A percentile compares a stretch with the other conserved stretches of the same genome.
phyloP scores from a whole-genome alignment of 1,140 invertebrate species.

The Chrysopa pallens region DNA sequence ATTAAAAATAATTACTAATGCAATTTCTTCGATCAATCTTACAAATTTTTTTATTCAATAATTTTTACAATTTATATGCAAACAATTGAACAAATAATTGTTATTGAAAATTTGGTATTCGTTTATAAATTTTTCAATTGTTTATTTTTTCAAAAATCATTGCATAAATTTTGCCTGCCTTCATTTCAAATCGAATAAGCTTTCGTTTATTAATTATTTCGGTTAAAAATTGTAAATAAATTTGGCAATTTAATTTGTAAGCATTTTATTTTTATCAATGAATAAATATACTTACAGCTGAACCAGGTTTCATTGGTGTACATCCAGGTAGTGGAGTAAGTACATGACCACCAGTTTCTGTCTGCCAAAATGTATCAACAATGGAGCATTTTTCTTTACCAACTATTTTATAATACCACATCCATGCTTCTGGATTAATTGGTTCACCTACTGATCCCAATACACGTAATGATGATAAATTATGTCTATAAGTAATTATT shows the following conservation, averaged over 20 bases:
- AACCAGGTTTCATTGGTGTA: slow-evolving; percentile 91
- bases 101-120: no score
- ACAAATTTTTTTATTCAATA: no score
- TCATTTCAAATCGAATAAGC: no score
- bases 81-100: no score
- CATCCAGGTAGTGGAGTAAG: slow-evolving; percentile 87
- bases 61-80: no score
- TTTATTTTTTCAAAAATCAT: no score
- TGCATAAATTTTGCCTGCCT: no score
- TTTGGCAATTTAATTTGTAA: neutral
- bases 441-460: slow-evolving; percentile 93
- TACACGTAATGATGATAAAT: slow-evolving; percentile 50
- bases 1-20: no score
- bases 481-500: slow-evolving; percentile 25
- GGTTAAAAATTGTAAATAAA: no score
- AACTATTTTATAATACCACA: slow-evolving; percentile 86
- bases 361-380: slow-evolving; percentile 98
- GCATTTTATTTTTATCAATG: neutral
- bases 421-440: slow-evolving; percentile 95
- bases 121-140: no score
- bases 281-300: slow-evolving; percentile 52
- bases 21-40: no score
- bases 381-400: slow-evolving; percentile 73
- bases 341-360: slow-evolving; percentile 91
- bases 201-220: no score